Evolutionary conservation across 2,888 invertebrate genomes (phyloP), one percentile per base, ranked within the genome.

Genomic region (Tenthredo scrophulariae): DNA sequence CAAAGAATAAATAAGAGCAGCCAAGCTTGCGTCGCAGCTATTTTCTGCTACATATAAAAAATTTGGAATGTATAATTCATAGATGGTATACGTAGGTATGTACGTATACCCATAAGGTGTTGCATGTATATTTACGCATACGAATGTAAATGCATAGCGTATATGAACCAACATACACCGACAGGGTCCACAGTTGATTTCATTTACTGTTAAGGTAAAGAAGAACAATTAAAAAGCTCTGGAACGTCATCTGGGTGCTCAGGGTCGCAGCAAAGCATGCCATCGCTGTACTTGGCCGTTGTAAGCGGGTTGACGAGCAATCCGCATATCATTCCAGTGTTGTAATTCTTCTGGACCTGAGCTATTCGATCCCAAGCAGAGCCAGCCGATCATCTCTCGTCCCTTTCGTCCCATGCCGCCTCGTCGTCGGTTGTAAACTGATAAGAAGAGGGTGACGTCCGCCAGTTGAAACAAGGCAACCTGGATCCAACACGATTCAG

Each of bases 341-440:
- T 97, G 96, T 85, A 97, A 95, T 93, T 98, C 98, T 92, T 98
- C 98, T 84, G 98, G 97, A 33, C 98, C 98, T 85, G 98, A 98
- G 89, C 98, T 97, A 94, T 97, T 98, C 92, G 97, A 95, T 7
- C 99, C 99, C 85, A 99, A 94, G 86, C 98, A 97, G 94, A 99
- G 98, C 98, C 99, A 99, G 86, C 99, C 99, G 89, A 99, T 97
- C 97, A 98, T 98, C 93, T 99, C 98, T 92, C 98, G 98, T 89
- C 98, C 97, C 93, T 98, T 99, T 88, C 97, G 97, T 88, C 98
- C 97, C 94, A 98, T 98, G 88, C 97, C 97, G 93, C 98, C 97
- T 89, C 98, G 97, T 87, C 98, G 97, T 93, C 98, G 97, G 91
- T 96, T 96, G 95, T 98, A 98, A 85, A 98, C 97, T 0, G 98